Evolutionary conservation across 2,888 invertebrate genomes (phyloP), one percentile per base, ranked within the genome.

Genomic region (Macrostomum cliftonense): DNA sequence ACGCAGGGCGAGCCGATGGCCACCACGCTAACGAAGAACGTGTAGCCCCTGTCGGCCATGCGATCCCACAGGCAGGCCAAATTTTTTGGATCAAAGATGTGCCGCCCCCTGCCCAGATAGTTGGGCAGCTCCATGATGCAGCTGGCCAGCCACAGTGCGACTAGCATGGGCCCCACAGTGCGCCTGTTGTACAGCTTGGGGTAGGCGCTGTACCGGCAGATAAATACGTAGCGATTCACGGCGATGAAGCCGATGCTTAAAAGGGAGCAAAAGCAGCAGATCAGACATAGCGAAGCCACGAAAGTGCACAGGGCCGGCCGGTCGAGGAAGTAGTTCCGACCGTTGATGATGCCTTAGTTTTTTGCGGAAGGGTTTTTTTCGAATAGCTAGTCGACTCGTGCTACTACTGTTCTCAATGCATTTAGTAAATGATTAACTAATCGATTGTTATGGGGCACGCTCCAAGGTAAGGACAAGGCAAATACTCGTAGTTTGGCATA

Each of bases 61-160:
- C 64, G 54, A 47, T 63, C 61, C 64, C 63, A 63, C 40, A 62
- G 59, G 50, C 64, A 64, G 49, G 60, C 59, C 45, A 61, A 61
- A 45, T 53, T 61, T 52, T 64, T 62, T 45, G 51, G 36, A 55
- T 64, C 64, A 42, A 60, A 64, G 42, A 52, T 53, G 49, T 63
- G 62, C 39, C 56, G 61, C 1, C 63, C 62, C 62, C 61, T 61
- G 7, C 61, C 63, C 2, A 61, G 17, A 39, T 61, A 56, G 54
- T 63, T 64, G 0, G 61, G 61, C 43, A 61, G 55, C 53, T 63
- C 61, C 16, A 59, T 56, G 16, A 60, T 19, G 43, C 62, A 60
- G 16, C 43, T 43, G 17, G 28, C 28, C 16, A 43, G 21, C 43
- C 43, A 43, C 2, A 43, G 14, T 7, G 21, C 43, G 9, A n/a